Conservation (phyloP, 2,113 vertebrate species). For the Psephotus haematonotus region DNA sequence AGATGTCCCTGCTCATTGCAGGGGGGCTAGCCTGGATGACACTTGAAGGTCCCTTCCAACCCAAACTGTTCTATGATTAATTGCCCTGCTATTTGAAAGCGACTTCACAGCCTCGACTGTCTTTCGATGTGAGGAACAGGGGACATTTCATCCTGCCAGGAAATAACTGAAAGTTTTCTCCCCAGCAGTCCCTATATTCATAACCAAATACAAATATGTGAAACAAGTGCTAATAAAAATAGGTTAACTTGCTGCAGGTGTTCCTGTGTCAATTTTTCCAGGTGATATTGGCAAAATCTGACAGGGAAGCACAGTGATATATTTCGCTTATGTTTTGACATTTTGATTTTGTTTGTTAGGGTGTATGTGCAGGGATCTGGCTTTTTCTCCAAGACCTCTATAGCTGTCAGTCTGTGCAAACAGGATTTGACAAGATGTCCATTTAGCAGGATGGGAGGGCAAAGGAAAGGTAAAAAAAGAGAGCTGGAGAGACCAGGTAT, state of each 20-base stretch:
- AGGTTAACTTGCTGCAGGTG: conserved; percentile 19
- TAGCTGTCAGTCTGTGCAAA: conserved; percentile 23
- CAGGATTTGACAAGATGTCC: conserved; percentile 38
- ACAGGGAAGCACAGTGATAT: conserved; percentile 7
- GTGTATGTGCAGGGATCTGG: background rate
- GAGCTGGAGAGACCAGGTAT: background rate
- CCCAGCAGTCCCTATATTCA: background rate
- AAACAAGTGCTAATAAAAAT: conserved; percentile 48
- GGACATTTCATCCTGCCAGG: background rate
- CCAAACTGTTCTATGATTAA: background rate
- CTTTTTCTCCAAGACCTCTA: conserved; percentile 42
- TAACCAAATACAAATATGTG: conserved; percentile 6
- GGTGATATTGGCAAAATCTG: conserved; percentile 5
- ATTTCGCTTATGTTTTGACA: conserved; percentile 35
- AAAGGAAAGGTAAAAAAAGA: background rate
- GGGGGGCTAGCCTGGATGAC: background rate
- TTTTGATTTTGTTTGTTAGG: conserved; percentile 45
- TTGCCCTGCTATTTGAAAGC: conserved; percentile 25
- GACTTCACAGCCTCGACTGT: background rate
- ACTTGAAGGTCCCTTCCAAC: background rate
- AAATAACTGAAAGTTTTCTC: conserved; percentile 32
- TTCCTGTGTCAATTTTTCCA: conserved; percentile 19
- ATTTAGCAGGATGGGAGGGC: background rate
- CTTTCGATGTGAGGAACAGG: background rate
- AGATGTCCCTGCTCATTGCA: background rate